Evolutionary conservation across 2,888 invertebrate species (phyloP), one percentile per base, ranked within the genome.

Genomic region (Branchipolynoe longqiensis): DNA sequence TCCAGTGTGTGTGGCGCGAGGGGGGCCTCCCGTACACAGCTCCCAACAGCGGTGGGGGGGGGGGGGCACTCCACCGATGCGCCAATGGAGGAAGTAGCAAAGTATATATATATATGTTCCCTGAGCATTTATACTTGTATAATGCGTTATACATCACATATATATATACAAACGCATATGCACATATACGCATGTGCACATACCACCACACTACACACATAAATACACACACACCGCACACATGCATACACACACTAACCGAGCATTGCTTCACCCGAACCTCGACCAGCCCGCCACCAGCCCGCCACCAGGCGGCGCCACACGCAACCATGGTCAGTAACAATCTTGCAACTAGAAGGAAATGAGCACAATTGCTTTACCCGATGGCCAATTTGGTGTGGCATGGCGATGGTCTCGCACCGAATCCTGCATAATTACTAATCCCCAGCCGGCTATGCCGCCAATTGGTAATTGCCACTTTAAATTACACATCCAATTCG

Each of bases 381-480:
- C 82, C 56, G 38, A 58, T 54, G 54, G 56, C 56, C 82, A 82
- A 82, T 82, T 82, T 28, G 28, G 82, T 31, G n/a, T 58, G 56
- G 82, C 82, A 22, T 33, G 38, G 82, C 82, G 25, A 36, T 36
- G 33, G 31, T 54, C 38, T 31, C n/a, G 48, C 18, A 25, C 56
- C 58, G 33, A 73, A 73, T 74, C 28, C 59, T 40, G 25, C 48
- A 36, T 84, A 74, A 84, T 84, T 84, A 64, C 48, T 74, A 62
- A 84, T 84, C 25, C 73, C 40, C 74, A 33, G 18, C 38, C 25
- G 41, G 25, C 62, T 84, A 73, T 84, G 84, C 62, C 12, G 73
- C 84, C 64, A 84, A 84, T 84, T 74, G 41, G 28, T 73, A 84
- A 73, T 84, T 84, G 84, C 73, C 84, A 84, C 84, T 62, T 84